phyloP scores from a whole-genome alignment of 2,113 vertebrate species.

The Corvus moneduloides region DNA sequence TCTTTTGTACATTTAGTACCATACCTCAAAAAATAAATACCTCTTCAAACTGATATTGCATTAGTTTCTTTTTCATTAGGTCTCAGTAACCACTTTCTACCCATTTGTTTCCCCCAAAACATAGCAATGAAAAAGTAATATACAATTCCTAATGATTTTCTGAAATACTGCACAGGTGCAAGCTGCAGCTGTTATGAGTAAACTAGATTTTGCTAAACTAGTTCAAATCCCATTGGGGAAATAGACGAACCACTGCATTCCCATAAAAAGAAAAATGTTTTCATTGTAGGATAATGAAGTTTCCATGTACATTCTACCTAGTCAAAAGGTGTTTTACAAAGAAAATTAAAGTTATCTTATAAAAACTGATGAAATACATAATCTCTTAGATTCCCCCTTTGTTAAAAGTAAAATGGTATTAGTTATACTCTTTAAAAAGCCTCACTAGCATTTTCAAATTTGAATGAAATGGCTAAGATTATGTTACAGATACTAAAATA shows the following conservation, averaged over 20 bases:
- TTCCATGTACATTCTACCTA: constrained; percentile 16
- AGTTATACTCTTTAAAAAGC: not conserved
- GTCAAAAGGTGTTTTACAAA: constrained; percentile 27
- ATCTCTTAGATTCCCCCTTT: not conserved
- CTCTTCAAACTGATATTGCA: constrained; percentile 46
- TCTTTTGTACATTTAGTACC: constrained; percentile 6
- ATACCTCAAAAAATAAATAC: constrained; percentile 17
- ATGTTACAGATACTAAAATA: not conserved
- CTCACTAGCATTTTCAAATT: not conserved
- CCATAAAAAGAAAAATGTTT: constrained; percentile 58
- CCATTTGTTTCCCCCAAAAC: constrained; percentile 31
- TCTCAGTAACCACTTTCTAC: constrained; percentile 37
- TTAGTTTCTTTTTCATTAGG: constrained; percentile 46
- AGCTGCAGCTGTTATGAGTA: constrained; percentile 73
- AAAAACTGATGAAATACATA: not conserved
- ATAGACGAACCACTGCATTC: constrained; percentile 54
- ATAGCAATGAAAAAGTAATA: constrained; percentile 63
- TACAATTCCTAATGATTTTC: constrained; percentile 54
- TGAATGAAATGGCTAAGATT: not conserved
- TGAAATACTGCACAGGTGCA: constrained; percentile 73
- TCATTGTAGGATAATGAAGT: constrained; percentile 50
- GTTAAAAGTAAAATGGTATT: not conserved
- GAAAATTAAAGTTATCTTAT: not conserved
- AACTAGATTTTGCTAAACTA: constrained; percentile 71
- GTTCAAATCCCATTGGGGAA: constrained; percentile 66